phyloP scores from a whole-genome alignment of 2,113 vertebrate genomes.

The Anoplopoma fimbria region DNA sequence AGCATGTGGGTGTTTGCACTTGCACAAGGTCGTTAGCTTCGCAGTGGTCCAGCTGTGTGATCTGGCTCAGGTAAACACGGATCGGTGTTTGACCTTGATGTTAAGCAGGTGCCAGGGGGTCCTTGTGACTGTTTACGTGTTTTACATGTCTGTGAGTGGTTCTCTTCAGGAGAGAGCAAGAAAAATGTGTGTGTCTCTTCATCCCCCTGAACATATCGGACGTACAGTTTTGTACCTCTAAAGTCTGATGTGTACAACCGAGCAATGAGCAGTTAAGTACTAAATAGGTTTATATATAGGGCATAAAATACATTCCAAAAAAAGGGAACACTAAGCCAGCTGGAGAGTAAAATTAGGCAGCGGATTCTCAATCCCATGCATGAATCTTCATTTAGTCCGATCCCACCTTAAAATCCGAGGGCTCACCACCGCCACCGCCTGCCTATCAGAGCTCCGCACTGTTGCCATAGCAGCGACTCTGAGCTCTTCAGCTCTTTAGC shows the following conservation, averaged over 20 bases:
- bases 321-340: background rate
- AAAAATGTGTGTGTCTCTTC: background rate
- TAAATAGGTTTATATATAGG: background rate
- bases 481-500: conserved; percentile 37
- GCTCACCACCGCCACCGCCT: conserved; percentile 28
- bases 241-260: background rate
- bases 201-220: background rate
- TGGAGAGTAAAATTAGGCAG: background rate
- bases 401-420: conserved; percentile 36
- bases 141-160: background rate
- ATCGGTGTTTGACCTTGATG: conserved; percentile 61
- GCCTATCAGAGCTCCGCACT: conserved; percentile 40
- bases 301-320: background rate
- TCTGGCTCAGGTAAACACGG: conserved; percentile 42
- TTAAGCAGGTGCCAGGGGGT: conserved; percentile 18
- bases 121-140: background rate
- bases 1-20: conserved; percentile 1
- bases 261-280: background rate
- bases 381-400: conserved; percentile 35
- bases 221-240: background rate
- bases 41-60: conserved; percentile 58
- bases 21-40: conserved; percentile 49
- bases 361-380: background rate
- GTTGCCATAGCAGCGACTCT: conserved; percentile 63
- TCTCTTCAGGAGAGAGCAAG: background rate